A percentile compares a stretch with the other conserved stretches of the same genome.
These are phyloP conservation scores for Ophioninae sp. DNA, from an alignment of 2,888 invertebrate genomes.

Conservation along the genomic window DNA sequence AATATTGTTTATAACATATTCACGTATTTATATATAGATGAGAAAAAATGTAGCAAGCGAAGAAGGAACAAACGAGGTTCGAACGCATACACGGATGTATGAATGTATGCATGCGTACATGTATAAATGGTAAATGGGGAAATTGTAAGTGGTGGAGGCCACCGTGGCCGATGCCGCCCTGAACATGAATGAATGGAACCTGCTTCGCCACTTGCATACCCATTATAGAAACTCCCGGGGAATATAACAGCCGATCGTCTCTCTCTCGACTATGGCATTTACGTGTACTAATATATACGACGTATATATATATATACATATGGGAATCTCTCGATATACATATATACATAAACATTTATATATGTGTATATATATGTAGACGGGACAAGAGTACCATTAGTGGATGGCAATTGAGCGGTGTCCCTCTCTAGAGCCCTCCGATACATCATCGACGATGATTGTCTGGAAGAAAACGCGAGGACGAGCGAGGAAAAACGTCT, in stretches of 20 bases:
- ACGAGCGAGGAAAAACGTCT: neutral
- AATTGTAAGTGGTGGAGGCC: slow-evolving; percentile 77
- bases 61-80: slow-evolving; percentile 22
- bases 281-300: slow-evolving; percentile 34
- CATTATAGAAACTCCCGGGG: slow-evolving; percentile 65
- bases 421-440: slow-evolving; percentile 16
- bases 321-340: neutral
- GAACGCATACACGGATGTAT: neutral
- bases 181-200: slow-evolving; percentile 80
- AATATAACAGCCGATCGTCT: slow-evolving; percentile 56
- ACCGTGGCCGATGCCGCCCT: slow-evolving; percentile 68
- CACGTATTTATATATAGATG: neutral
- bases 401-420: slow-evolving; percentile 20
- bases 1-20: neutral
- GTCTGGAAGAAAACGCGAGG: neutral
- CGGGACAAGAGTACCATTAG: neutral
- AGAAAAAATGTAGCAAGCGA: slow-evolving; percentile 11
- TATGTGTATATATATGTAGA: neutral
- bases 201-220: slow-evolving; percentile 79
- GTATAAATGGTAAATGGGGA: slow-evolving; percentile 71
- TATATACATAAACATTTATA: neutral
- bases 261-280: slow-evolving; percentile 38
- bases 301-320: slow-evolving; percentile 4
- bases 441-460: slow-evolving; percentile 16
- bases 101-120: neutral